Evolutionary conservation across 2,888 invertebrate genomes (phyloP).

Genomic region (Invenusta paracnida): DNA sequence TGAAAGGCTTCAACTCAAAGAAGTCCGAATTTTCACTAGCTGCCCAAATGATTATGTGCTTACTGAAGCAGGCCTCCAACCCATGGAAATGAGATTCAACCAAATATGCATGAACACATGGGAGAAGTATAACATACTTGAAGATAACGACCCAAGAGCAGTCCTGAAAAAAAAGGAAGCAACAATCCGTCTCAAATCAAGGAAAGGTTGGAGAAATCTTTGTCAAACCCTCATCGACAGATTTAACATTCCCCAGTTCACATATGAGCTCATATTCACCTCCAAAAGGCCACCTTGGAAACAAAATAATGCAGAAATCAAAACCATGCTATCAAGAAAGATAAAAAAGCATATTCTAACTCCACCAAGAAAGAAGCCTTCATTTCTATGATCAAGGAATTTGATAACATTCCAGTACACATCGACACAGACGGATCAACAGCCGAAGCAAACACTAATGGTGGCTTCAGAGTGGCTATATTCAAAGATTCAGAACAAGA

Average conservation of each 20-base stretch:
- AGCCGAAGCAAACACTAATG: no score
- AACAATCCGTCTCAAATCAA: not conserved
- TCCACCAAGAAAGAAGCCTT: no score
- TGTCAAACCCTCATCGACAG: not conserved
- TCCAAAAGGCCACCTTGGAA: not conserved
- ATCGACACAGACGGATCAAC: no score
- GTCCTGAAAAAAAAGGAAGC: not conserved
- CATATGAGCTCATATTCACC: not conserved
- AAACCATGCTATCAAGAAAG: no score
- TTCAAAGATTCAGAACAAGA: no score
- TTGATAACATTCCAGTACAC: no score
- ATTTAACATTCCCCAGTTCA: not conserved
- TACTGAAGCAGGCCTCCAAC: not conserved
- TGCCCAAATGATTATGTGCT: not conserved
- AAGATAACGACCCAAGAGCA: not conserved
- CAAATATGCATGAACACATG: not conserved
- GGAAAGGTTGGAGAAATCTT: not conserved
- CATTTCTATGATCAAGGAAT: no score
- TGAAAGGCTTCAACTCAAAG: not conserved
- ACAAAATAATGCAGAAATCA: no score
- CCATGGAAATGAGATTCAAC: not conserved
- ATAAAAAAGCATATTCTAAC: no score
- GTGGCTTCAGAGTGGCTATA: no score
- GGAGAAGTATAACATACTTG: not conserved
- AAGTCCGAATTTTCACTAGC: not conserved